These are phyloP conservation scores for Atta cephalotes DNA, from an alignment of 1,140 invertebrate genomes.

Conservation along the genomic window DNA sequence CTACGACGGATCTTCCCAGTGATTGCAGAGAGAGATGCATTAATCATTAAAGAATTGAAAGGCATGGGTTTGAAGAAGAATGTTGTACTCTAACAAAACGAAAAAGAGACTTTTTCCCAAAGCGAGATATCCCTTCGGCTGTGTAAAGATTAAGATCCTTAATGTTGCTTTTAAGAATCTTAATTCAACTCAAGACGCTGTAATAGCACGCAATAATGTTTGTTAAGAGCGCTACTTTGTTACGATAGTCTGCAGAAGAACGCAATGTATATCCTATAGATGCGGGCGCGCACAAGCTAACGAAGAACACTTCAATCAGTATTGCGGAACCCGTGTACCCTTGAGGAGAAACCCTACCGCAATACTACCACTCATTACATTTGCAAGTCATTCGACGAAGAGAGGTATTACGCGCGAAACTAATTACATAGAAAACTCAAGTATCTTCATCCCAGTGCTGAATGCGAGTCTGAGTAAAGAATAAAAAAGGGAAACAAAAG, in stretches of 20 bases:
- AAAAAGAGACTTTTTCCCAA: neutral
- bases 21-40: conserved; percentile 18
- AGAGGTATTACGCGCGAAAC: conserved; percentile 65
- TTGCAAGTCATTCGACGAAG: conserved; percentile 59
- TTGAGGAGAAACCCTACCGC: conserved; percentile 46
- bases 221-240: conserved; percentile 60
- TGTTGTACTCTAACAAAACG: neutral
- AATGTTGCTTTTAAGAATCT: conserved; percentile 55
- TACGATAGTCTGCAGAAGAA: conserved; percentile 45
- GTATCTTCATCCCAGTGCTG: conserved; percentile 53
- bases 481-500: conserved; percentile 41
- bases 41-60: conserved; percentile 8
- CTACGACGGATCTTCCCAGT: neutral
- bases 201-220: conserved; percentile 58
- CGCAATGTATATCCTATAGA: conserved; percentile 49
- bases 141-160: conserved; percentile 52
- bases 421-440: conserved; percentile 64
- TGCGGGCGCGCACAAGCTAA: conserved; percentile 44
- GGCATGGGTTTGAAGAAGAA: neutral
- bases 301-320: conserved; percentile 56
- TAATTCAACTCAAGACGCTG: conserved; percentile 48
- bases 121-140: neutral
- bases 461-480: conserved; percentile 26
- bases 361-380: conserved; percentile 60
- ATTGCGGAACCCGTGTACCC: conserved; percentile 32